Evolutionary conservation across 2,888 invertebrate species (phyloP), one percentile per base, ranked within the genome.

Genomic region (Abrostola triplasia): DNA sequence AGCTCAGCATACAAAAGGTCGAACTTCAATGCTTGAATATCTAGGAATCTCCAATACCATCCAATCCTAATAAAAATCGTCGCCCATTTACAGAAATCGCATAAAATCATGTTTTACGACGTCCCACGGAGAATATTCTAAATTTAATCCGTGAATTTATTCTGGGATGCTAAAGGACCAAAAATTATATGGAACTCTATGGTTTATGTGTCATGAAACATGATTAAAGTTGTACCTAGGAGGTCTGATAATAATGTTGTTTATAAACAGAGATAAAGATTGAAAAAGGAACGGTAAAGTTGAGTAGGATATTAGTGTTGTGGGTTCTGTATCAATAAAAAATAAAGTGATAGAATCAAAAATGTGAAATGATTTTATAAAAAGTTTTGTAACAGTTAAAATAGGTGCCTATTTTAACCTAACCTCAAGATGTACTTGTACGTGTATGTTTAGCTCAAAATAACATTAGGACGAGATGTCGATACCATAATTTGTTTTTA

Each of bases 91-190:
- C 60, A 67, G 78, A 56, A 67, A 76, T 61, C 73, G 70, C 77
- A 85, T 85, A 84, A 86, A 88, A 83, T 83, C 82, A 82, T 84
- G 80, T 84, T 85, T 87, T 86, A 86, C 83, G 86, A 84, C 69
- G 75, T 74, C 74, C 80, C 77, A 72, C 73, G 76, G 81, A 75
- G 82, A 75, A 79, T 78, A 77, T 82, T 76, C 74, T 58, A 76
- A 81, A 79, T 81, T 77, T 67, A 77, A 75, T 77, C 62, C 66
- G 59, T 55, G 59, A 73, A 74, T 67, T 73, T 64, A 69, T 65
- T 60, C 57, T 11, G 66, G 64, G 52, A 57, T 44, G 48, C 54
- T 54, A 35, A 49, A 37, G 57, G 54, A 59, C 36, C 44, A 44
- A 63, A 60, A 76, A 78, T 82, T 82, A 76, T 79, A 76, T 75